Percentiles rank a stretch among this genome's conserved stretches.
phyloP scores from a whole-genome alignment of 1,140 invertebrate genomes.

The Drosophila jambulina region DNA sequence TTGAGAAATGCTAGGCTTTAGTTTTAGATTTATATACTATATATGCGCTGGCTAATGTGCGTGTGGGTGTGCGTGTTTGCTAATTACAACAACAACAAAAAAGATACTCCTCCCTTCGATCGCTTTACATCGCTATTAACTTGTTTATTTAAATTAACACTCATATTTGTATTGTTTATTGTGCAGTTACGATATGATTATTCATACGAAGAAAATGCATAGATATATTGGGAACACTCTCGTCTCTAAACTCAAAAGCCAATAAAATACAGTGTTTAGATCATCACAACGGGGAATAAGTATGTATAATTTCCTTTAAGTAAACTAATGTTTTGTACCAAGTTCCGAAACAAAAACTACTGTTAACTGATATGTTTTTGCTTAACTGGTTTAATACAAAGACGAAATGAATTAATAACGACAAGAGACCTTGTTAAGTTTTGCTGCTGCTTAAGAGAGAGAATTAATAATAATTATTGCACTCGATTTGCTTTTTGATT shows the following conservation, averaged over 20 bases:
- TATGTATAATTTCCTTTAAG: conserved; percentile 19
- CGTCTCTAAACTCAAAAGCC: conserved; percentile 14
- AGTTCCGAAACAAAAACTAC: conserved; percentile 36
- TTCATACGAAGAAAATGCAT: conserved; percentile 60
- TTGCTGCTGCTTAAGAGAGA: conserved; percentile 44
- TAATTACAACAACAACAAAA: conserved; percentile 72
- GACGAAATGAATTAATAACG: neutral
- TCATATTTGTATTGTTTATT: conserved; percentile 57
- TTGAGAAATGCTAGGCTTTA: conserved; percentile 52
- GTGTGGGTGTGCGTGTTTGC: conserved; percentile 39
- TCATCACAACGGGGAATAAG: conserved; percentile 27
- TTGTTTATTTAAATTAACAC: conserved; percentile 43
- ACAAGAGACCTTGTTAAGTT: conserved; percentile 14
- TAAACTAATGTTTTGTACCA: conserved; percentile 50
- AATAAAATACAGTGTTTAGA: conserved; percentile 15
- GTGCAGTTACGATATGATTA: conserved; percentile 75
- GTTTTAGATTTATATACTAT: conserved; percentile 38
- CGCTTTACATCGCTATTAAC: conserved; percentile 14
- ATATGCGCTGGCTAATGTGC: conserved; percentile 30
- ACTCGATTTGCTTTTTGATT: conserved; percentile 76
- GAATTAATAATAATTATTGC: conserved; percentile 77
- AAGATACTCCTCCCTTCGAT: conserved; percentile 18
- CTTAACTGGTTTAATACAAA: conserved; percentile 7
- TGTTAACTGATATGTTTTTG: conserved; percentile 62
- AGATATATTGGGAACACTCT: conserved; percentile 19